Conservation (phyloP, 2,113 vertebrate genomes). For the Anthoscopus minutus region DNA sequence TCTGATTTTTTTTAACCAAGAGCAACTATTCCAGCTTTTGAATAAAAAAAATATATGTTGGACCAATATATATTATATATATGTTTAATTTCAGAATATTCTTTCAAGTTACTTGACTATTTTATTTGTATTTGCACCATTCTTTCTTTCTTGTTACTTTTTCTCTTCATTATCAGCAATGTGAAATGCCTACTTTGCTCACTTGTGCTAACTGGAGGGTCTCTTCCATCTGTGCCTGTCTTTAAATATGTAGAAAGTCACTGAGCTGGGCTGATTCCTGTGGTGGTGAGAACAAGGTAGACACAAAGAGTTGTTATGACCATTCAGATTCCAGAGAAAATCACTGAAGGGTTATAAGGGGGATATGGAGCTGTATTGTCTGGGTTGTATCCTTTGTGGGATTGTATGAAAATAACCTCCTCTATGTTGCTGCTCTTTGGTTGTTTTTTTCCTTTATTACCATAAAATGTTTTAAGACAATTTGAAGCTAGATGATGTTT, state of each 20-base stretch:
- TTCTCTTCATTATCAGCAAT: background rate
- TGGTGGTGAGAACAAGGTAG: background rate
- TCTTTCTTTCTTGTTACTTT: background rate
- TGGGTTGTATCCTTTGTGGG: background rate
- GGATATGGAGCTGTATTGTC: fast-evolving
- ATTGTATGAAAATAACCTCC: background rate
- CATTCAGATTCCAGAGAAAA: background rate
- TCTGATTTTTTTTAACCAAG: background rate
- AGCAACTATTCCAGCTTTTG: background rate
- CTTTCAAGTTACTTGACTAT: background rate
- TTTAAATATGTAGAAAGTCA: background rate
- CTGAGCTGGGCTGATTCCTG: background rate
- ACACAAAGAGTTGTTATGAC: background rate
- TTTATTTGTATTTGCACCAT: background rate
- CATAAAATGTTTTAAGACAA: background rate
- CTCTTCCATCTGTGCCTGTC: fast-evolving
- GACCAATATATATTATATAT: background rate
- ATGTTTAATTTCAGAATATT: background rate
- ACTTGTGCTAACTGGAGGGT: background rate
- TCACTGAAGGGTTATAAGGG: background rate
- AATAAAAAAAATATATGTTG: background rate
- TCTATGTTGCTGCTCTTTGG: background rate
- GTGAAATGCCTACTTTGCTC: background rate
- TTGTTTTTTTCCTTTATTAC: background rate
- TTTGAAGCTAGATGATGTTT: background rate